These are phyloP conservation scores for Clamator glandarius DNA, from an alignment of 2,797 vertebrate genomes.

Conservation along the genomic window DNA sequence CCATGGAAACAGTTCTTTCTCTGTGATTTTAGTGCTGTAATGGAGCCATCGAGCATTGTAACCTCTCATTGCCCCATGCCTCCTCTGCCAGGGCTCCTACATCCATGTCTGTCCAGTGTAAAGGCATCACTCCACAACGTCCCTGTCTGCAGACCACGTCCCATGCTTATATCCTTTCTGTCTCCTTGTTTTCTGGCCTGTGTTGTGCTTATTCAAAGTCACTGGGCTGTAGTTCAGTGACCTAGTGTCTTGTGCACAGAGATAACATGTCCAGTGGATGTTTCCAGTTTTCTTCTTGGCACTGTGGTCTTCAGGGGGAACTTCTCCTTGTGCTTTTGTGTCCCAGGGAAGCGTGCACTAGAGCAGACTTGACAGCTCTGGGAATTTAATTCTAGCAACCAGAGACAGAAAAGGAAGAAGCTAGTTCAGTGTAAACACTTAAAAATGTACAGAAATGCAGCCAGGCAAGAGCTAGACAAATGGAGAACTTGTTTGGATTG, in stretches of 20 bases:
- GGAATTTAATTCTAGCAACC: constrained; percentile 67
- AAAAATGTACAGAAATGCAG: constrained; percentile 61
- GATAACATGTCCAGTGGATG: constrained; percentile 33
- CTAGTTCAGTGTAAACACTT: constrained; percentile 72
- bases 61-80: neutral
- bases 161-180: neutral
- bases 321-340: neutral
- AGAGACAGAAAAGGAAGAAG: constrained; percentile 74
- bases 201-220: neutral
- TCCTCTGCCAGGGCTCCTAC: neutral
- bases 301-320: neutral
- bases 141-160: neutral
- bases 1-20: neutral
- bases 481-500: constrained; percentile 72
- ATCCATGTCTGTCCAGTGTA: neutral
- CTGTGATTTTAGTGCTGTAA: neutral
- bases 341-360: constrained; percentile 24
- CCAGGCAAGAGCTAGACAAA: constrained; percentile 62
- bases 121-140: neutral
- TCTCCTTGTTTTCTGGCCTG: constrained; percentile 1
- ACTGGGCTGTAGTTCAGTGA: constrained; percentile 37
- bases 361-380: constrained; percentile 53
- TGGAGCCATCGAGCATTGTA: neutral
- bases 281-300: constrained; percentile 50
- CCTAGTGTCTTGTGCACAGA: constrained; percentile 9